These are phyloP conservation scores for Lasioglossum lativentre DNA, from an alignment of 2,888 invertebrate species.

Conservation along the genomic window DNA sequence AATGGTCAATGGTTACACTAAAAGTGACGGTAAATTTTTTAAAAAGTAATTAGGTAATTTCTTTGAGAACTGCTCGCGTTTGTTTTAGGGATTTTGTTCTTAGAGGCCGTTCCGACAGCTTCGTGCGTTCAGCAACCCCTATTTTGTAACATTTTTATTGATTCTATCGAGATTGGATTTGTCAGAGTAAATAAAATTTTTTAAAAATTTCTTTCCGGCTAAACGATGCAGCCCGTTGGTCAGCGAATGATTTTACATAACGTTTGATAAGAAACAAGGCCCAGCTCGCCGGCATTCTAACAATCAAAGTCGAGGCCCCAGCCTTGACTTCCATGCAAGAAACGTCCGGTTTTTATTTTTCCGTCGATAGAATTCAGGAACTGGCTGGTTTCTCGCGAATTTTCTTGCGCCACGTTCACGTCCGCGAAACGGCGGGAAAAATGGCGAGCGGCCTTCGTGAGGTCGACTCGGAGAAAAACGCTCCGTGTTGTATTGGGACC, in stretches of 20 bases:
- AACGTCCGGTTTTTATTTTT: slow-evolving; percentile 54
- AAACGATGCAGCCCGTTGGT: neutral
- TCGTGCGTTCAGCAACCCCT: neutral
- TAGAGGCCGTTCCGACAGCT: neutral
- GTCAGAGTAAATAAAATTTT: too few relatives aligned
- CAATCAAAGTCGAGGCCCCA: slow-evolving; percentile 64
- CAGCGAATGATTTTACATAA: neutral
- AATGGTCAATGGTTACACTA: too few relatives aligned
- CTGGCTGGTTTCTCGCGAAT: slow-evolving; percentile 29
- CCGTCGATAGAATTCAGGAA: slow-evolving; percentile 20
- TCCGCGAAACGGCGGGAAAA: slow-evolving; percentile 31
- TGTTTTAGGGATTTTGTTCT: neutral
- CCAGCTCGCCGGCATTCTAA: slow-evolving; percentile 34
- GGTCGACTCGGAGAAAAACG: slow-evolving; percentile 2
- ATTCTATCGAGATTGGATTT: neutral
- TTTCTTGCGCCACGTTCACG: slow-evolving; percentile 41
- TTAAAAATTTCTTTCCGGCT: neutral
- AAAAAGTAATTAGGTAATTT: too few relatives aligned
- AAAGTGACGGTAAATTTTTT: neutral
- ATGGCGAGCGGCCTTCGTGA: slow-evolving; percentile 25
- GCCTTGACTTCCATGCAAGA: slow-evolving; percentile 65
- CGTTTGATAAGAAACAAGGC: slow-evolving; percentile 10
- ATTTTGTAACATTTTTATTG: neutral
- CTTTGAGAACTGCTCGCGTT: neutral
- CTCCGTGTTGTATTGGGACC: neutral